A percentile compares a stretch with the other conserved stretches of the same genome.
phyloP scores from a whole-genome alignment of 2,797 vertebrate genomes.

The Characodon lateralis region DNA sequence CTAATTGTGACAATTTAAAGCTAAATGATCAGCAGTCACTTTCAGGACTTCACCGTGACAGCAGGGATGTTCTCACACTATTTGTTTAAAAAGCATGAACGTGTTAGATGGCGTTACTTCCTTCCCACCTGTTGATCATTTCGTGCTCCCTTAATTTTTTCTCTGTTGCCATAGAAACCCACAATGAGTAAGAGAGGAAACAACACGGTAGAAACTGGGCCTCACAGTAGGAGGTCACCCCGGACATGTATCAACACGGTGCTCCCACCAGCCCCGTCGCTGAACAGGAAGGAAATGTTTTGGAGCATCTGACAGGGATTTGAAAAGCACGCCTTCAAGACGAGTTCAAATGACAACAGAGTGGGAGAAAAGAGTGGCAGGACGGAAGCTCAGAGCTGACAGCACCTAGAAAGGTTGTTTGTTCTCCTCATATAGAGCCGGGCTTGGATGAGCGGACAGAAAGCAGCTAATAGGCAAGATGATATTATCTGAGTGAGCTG shows the following conservation, averaged over 20 bases:
- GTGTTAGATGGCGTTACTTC: neutral
- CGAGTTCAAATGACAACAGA: slow-evolving; percentile 3
- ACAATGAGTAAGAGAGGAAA: slow-evolving; percentile 24
- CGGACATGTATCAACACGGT: slow-evolving; percentile 47
- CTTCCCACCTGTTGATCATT: slow-evolving; percentile 63
- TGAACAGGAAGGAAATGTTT: slow-evolving; percentile 29
- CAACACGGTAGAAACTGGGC: slow-evolving; percentile 38
- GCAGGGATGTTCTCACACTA: neutral
- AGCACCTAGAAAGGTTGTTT: slow-evolving; percentile 6
- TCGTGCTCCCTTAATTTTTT: slow-evolving; percentile 21
- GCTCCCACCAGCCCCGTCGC: slow-evolving; percentile 44
- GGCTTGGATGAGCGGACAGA: neutral
- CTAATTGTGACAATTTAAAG: slow-evolving; percentile 38
- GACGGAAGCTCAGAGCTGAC: slow-evolving; percentile 22
- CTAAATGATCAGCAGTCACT: slow-evolving; percentile 25
- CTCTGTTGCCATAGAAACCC: slow-evolving; percentile 69
- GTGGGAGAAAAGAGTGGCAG: slow-evolving; percentile 15
- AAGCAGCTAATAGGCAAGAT: neutral
- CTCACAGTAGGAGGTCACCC: slow-evolving; percentile 32
- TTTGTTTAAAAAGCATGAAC: slow-evolving; percentile 3
- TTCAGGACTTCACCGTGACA: slow-evolving; percentile 8
- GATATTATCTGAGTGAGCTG: neutral
- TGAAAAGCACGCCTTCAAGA: slow-evolving; percentile 28
- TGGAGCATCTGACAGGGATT: slow-evolving; percentile 37
- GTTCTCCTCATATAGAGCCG: neutral